A percentile compares a stretch with the other conserved stretches of the same genome.
These are phyloP conservation scores for Lithobates sylvaticus DNA, from an alignment of 2,797 vertebrate genomes.

Conservation along the genomic window DNA sequence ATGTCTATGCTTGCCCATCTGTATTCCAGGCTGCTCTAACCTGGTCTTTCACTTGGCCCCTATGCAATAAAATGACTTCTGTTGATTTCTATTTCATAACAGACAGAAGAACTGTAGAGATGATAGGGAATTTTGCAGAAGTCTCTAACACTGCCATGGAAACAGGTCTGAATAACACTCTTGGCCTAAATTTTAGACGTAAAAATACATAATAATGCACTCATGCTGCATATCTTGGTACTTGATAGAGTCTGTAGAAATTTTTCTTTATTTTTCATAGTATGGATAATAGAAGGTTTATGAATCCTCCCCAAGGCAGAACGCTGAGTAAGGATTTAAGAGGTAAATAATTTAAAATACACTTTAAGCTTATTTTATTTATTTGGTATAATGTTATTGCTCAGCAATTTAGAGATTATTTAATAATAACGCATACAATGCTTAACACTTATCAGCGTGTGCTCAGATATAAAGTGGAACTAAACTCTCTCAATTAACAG, in stretches of 20 bases:
- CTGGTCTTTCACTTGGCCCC: slow-evolving; percentile 20
- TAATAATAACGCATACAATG: no score
- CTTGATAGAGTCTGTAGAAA: neutral
- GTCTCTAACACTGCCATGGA: slow-evolving; percentile 41
- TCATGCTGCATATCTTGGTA: slow-evolving; percentile 6
- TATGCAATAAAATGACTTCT: slow-evolving; percentile 41
- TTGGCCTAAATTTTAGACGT: slow-evolving; percentile 59
- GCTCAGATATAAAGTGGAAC: no score
- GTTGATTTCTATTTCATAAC: slow-evolving; percentile 52
- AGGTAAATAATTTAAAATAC: neutral
- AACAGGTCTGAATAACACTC: slow-evolving; percentile 52
- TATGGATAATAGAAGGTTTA: neutral
- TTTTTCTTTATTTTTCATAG: slow-evolving; percentile 5
- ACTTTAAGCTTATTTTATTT: no score
- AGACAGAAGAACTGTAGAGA: slow-evolving; percentile 44
- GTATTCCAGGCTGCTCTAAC: slow-evolving; percentile 14
- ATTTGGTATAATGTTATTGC: no score
- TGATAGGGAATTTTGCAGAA: slow-evolving; percentile 32
- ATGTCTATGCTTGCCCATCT: slow-evolving; percentile 7
- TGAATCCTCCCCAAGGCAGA: neutral
- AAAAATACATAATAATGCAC: slow-evolving; percentile 58
- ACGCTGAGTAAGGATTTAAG: neutral
- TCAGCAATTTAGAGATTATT: no score
- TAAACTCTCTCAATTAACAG: no score
- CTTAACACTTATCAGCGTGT: no score